These are phyloP conservation scores for Pagrus major DNA, from an alignment of 2,113 vertebrate genomes.

Conservation along the genomic window DNA sequence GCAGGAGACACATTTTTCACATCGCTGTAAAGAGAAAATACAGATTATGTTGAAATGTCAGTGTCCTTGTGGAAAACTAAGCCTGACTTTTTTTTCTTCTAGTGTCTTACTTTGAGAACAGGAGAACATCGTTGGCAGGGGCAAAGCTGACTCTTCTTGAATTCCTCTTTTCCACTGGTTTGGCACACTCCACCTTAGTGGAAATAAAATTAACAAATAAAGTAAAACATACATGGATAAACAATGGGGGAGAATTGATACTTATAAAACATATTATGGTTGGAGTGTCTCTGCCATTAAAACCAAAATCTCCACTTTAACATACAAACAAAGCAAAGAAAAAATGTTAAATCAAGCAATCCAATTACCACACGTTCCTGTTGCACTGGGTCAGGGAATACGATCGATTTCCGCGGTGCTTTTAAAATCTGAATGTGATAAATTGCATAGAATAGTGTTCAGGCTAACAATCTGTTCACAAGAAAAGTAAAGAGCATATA, in stretches of 20 bases:
- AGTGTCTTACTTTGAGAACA: conserved; percentile 80
- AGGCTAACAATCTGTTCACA: neutral
- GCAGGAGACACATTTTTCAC: conserved; percentile 71
- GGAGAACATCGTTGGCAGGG: conserved; percentile 77
- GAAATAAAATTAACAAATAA: conserved; percentile 13
- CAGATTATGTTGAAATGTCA: conserved; percentile 7
- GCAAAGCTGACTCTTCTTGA: conserved; percentile 88
- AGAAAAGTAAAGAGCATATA: neutral
- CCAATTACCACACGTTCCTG: conserved; percentile 76
- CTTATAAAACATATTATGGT: neutral
- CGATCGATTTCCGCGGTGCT: conserved; percentile 75
- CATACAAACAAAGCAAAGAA: neutral
- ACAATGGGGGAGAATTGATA: neutral
- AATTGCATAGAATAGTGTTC: neutral
- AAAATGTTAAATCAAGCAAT: neutral
- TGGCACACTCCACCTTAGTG: conserved; percentile 74
- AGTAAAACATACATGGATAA: neutral
- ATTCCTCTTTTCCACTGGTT: conserved; percentile 76
- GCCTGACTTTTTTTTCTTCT: neutral
- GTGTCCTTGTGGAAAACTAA: neutral
- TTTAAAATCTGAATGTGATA: conserved; percentile 83
- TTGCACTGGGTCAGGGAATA: conserved; percentile 60
- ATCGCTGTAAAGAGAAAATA: conserved; percentile 72
- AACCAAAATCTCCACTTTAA: neutral
- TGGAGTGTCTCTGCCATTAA: neutral